Conservation (phyloP, 2,113 vertebrate genomes). For the Callipepla californica region DNA sequence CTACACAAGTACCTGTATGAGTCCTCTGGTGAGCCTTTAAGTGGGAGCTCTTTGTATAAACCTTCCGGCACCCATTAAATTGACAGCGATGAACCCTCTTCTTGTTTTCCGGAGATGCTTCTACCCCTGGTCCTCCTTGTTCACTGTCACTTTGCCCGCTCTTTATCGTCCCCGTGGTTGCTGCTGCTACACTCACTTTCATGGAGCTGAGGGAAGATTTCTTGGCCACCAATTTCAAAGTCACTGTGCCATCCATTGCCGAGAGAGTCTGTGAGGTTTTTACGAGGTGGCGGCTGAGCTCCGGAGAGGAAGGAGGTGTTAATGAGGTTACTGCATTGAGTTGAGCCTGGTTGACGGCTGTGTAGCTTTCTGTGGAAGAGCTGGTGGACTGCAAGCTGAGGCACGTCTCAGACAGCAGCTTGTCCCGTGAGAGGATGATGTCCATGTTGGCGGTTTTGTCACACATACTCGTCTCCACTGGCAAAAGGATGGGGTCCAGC, state of each 20-base stretch:
- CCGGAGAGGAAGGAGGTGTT: constrained; percentile 96
- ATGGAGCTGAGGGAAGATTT: constrained; percentile 89
- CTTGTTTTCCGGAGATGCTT: constrained; percentile 94
- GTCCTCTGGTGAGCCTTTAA: constrained; percentile 99
- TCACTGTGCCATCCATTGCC: constrained; percentile 90
- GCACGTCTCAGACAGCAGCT: constrained; percentile 82
- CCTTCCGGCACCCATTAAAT: constrained; percentile 98
- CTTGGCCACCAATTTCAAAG: constrained; percentile 94
- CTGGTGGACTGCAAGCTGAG: constrained; percentile 82
- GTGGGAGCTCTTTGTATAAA: constrained; percentile 99
- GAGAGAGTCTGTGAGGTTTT: constrained; percentile 93
- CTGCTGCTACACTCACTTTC: constrained; percentile 86
- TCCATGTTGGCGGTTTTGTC: constrained; percentile 84
- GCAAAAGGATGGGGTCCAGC: constrained; percentile 85
- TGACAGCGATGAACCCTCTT: constrained; percentile 98
- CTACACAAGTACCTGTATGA: constrained; percentile 91
- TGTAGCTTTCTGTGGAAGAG: constrained; percentile 81
- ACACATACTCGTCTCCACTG: constrained; percentile 77
- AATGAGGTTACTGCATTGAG: constrained; percentile 97
- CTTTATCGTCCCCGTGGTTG: constrained; percentile 79
- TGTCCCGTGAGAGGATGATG: constrained; percentile 84
- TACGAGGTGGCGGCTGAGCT: constrained; percentile 94
- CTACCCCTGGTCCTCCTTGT: constrained; percentile 79
- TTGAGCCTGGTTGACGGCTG: constrained; percentile 92
- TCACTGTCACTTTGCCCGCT: constrained; percentile 87